Evolutionary conservation across 2,113 vertebrate species (phyloP).

Genomic region (Phyllostomus discolor): DNA sequence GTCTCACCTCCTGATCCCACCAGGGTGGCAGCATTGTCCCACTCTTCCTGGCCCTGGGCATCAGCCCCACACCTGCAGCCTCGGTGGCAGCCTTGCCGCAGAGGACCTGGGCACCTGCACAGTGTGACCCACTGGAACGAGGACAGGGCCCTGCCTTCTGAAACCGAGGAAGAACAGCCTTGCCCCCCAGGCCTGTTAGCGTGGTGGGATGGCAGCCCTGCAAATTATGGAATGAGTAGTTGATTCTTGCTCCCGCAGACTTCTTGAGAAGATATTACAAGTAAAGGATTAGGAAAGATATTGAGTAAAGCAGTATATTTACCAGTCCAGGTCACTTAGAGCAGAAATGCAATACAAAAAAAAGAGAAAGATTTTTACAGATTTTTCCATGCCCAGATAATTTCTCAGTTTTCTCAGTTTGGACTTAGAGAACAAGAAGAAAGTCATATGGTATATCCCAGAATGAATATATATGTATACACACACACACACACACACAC

Average conservation of each 20-base stretch:
- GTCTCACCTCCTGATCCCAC: accelerated
- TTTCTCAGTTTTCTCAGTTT: neutral
- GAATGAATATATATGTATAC: neutral
- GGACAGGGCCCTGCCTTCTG: neutral
- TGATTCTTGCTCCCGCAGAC: neutral
- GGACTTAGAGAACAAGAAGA: neutral
- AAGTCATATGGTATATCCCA: neutral
- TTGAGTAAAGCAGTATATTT: neutral
- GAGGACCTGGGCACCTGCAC: neutral
- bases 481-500: no score
- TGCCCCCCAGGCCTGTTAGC: neutral
- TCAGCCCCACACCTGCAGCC: neutral
- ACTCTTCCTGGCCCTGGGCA: neutral
- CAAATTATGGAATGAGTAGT: neutral
- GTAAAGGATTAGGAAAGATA: neutral
- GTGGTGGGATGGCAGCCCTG: neutral
- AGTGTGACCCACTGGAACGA: neutral
- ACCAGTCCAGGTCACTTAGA: neutral
- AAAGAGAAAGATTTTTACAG: neutral
- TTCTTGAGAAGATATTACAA: neutral
- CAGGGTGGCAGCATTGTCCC: neutral
- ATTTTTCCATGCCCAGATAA: neutral
- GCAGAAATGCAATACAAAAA: neutral
- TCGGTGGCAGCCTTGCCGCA: neutral
- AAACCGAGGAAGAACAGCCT: neutral